These are phyloP conservation scores for Choristoneura fumiferana DNA, from an alignment of 1,140 invertebrate species.

Conservation along the genomic window DNA sequence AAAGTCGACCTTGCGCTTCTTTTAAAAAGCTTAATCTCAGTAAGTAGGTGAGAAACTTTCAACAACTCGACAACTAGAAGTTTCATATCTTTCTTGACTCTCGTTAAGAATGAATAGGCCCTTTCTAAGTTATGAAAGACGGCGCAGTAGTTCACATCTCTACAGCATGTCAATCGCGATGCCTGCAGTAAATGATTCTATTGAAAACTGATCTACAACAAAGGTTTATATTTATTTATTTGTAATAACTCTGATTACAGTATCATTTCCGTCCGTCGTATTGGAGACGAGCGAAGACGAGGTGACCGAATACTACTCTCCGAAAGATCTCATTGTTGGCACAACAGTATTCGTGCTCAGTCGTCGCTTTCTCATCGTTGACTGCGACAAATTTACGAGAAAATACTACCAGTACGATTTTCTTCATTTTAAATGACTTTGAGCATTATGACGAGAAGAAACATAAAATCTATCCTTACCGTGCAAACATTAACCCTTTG, in stretches of 20 bases:
- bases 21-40: conserved; percentile 8
- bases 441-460: neutral
- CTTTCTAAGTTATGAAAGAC: neutral
- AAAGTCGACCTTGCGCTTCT: too few species aligned
- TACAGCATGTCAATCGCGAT: too few species aligned
- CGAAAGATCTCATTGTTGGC: conserved; percentile 87
- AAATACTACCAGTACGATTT: conserved; percentile 82
- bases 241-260: conserved; percentile 33
- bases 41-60: conserved; percentile 1
- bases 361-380: conserved; percentile 86
- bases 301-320: conserved; percentile 85
- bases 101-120: conserved; percentile 9
- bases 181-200: too few species aligned
- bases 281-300: conserved; percentile 85
- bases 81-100: conserved; percentile 5
- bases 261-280: conserved; percentile 77
- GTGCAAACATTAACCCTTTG: too few species aligned
- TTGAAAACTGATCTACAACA: too few species aligned
- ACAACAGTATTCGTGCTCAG: conserved; percentile 83
- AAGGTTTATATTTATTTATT: neutral
- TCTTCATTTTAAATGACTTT: neutral
- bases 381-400: conserved; percentile 90
- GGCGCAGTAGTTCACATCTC: too few species aligned
- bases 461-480: too few species aligned
- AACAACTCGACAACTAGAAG: neutral